Evolutionary conservation across 2,113 vertebrate genomes (phyloP).

Genomic region (Percopsis transmontana): DNA sequence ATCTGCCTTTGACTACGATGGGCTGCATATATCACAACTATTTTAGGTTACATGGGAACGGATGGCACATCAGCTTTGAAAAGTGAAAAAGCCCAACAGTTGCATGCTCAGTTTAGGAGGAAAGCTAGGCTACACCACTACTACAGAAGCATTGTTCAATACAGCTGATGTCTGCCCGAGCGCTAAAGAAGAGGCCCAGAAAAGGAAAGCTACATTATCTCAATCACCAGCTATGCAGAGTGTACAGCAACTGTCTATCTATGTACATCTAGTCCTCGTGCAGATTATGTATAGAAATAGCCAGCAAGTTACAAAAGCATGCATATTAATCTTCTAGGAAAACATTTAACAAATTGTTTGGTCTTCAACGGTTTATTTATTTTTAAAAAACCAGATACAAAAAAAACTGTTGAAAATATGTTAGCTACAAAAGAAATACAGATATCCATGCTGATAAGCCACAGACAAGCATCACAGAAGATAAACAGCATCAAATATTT

Average conservation of each 20-base stretch:
- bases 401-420: no score
- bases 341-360: no score
- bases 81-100: conserved; percentile 30
- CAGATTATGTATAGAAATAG: no score
- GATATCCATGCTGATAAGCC: conserved; percentile 2
- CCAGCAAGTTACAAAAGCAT: no score
- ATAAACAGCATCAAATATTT: conserved; percentile 43
- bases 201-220: conserved; percentile 75
- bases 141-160: conserved; percentile 48
- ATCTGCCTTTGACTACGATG: background rate
- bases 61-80: background rate
- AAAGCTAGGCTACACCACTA: conserved; percentile 42
- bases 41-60: background rate
- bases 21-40: background rate
- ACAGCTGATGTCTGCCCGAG: conserved; percentile 70
- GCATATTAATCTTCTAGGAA: no score
- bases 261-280: background rate
- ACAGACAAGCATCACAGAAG: conserved; percentile 8
- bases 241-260: conserved; percentile 27
- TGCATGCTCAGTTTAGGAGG: conserved; percentile 26
- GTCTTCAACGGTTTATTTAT: no score
- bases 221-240: conserved; percentile 68
- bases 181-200: conserved; percentile 67
- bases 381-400: no score
- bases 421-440: background rate